Percentiles rank a stretch among this genome's conserved stretches.
These are phyloP conservation scores for Orthonevra nobilis DNA, from an alignment of 2,888 invertebrate species.

Conservation along the genomic window DNA sequence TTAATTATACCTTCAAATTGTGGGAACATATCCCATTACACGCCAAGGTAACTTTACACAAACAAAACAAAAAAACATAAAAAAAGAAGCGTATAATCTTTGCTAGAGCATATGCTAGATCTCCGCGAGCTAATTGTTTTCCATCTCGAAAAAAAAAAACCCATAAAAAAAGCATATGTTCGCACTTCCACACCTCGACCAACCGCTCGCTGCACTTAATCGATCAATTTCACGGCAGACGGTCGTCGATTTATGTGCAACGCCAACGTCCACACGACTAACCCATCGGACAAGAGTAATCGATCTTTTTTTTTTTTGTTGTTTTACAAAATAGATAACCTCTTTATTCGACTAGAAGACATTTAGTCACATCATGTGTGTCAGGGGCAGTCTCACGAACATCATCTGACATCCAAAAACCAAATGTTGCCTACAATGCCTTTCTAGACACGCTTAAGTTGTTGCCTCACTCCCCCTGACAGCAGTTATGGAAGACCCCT, in stretches of 20 bases:
- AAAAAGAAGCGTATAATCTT: too few relatives aligned
- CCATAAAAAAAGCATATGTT: conserved; percentile 45
- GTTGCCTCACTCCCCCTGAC: conserved; percentile 19
- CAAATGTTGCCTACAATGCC: too few relatives aligned
- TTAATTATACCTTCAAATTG: too few relatives aligned
- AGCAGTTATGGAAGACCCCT: conserved; percentile 28
- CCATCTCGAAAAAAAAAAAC: too few relatives aligned
- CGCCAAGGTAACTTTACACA: too few relatives aligned
- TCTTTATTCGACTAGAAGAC: not conserved
- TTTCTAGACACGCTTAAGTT: conserved; percentile 4
- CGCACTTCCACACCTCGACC: conserved; percentile 47
- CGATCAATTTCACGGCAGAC: conserved; percentile 61
- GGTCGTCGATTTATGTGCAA: conserved; percentile 61
- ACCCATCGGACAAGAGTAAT: conserved; percentile 53
- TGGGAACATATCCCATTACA: too few relatives aligned
- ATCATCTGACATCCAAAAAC: conserved; percentile 24
- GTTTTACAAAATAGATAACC: conserved; percentile 4
- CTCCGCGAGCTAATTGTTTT: conserved; percentile 43
- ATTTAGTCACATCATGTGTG: conserved; percentile 33
- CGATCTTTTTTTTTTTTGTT: conserved; percentile 32
- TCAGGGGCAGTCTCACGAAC: conserved; percentile 31
- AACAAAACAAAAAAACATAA: too few relatives aligned
- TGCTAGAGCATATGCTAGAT: conserved; percentile 44
- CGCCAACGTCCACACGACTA: conserved; percentile 23
- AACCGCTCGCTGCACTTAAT: conserved; percentile 24